Percentiles rank a stretch among this genome's conserved stretches.
phyloP scores from a whole-genome alignment of 2,113 vertebrate species.

The Ramphastos sulfuratus region DNA sequence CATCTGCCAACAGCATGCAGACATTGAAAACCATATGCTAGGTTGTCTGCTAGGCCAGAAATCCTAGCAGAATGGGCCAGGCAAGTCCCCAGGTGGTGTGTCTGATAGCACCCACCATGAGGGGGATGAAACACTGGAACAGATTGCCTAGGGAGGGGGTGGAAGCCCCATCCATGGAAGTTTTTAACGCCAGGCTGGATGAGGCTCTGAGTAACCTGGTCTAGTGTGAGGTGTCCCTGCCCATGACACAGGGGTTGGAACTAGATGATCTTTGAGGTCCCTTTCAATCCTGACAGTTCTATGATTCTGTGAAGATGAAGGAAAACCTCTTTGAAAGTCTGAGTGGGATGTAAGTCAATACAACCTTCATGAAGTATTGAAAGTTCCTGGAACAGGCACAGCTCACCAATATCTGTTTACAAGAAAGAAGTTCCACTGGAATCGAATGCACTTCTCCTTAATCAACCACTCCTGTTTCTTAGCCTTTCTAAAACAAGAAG shows the following conservation, averaged over 20 bases:
- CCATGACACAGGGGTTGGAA: too few species aligned
- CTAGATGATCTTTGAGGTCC: too few species aligned
- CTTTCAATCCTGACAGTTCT: too few species aligned
- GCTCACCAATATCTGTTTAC: neutral
- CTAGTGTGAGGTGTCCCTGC: too few species aligned
- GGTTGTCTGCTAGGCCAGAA: neutral
- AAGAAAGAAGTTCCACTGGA: neutral
- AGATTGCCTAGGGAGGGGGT: too few species aligned
- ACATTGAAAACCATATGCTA: neutral
- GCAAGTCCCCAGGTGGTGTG: accelerated
- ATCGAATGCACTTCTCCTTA: neutral
- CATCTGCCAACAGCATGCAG: neutral
- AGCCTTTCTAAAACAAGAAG: neutral
- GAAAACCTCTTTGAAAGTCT: neutral
- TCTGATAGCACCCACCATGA: neutral
- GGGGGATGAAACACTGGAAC: too few species aligned
- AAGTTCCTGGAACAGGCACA: neutral
- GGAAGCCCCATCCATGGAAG: neutral
- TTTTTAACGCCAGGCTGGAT: too few species aligned
- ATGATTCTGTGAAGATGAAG: too few species aligned
- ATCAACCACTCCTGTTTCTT: neutral
- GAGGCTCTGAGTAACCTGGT: too few species aligned
- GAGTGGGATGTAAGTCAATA: neutral
- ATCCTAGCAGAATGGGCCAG: neutral
- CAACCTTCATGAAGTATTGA: neutral